Conservation (phyloP, 2,113 vertebrate species). For the Mormyrus lacerda region DNA sequence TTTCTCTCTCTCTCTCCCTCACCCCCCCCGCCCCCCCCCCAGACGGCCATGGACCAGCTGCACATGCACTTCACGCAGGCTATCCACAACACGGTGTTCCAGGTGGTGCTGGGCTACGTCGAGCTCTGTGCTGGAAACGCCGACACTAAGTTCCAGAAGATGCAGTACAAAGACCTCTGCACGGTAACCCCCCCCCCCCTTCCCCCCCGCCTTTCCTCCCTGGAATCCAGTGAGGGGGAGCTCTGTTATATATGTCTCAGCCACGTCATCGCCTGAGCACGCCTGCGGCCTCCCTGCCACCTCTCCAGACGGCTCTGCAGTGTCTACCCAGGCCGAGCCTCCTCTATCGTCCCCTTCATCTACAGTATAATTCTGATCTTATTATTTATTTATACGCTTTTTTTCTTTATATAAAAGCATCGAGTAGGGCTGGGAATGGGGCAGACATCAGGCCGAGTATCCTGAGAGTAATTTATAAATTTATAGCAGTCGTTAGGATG, state of each 20-base stretch:
- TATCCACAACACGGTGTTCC: slow-evolving; percentile 97
- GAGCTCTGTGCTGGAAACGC: slow-evolving; percentile 92
- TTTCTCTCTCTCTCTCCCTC: background rate
- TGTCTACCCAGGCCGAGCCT: background rate
- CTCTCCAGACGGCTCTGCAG: background rate
- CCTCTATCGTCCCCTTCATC: background rate
- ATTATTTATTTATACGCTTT: background rate
- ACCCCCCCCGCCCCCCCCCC: slow-evolving; percentile 25
- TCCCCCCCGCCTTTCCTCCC: background rate
- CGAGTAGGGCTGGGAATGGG: background rate
- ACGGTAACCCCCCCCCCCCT: slow-evolving; percentile 61
- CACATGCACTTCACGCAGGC: slow-evolving; percentile 99
- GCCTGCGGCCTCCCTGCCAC: background rate
- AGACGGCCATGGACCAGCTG: slow-evolving; percentile 98
- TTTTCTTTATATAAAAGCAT: background rate
- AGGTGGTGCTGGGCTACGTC: slow-evolving; percentile 96
- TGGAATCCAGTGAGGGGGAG: no score
- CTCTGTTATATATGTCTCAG: background rate
- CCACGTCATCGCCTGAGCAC: background rate
- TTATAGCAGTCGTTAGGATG: background rate
- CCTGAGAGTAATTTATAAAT: background rate
- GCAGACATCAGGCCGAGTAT: background rate
- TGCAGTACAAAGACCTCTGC: slow-evolving; percentile 95
- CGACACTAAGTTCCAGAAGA: slow-evolving; percentile 98
- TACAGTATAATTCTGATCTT: no score